A percentile compares a stretch with the other conserved stretches of the same genome.
phyloP scores from a whole-genome alignment of 2,113 vertebrate genomes.

The Ranitomeya variabilis region DNA sequence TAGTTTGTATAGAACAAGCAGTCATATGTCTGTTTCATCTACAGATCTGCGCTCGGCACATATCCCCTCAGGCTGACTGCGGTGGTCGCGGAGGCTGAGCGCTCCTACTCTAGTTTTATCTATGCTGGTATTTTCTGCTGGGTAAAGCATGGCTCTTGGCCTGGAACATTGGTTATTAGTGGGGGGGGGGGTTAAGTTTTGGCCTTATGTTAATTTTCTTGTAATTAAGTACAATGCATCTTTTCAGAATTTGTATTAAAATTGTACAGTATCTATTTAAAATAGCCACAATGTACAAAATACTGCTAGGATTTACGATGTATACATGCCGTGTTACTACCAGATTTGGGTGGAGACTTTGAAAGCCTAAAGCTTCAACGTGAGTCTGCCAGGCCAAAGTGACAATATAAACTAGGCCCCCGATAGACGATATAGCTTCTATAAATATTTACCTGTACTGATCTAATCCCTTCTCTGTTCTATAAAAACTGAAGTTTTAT shows the following conservation, averaged over 20 bases:
- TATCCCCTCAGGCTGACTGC: conserved; percentile 17
- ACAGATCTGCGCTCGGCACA: conserved; percentile 18
- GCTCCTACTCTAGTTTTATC: conserved; percentile 2
- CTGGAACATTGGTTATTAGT: not conserved
- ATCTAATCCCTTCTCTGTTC: too few relatives aligned
- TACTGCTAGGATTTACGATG: too few relatives aligned
- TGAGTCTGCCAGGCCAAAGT: too few relatives aligned
- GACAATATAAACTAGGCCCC: too few relatives aligned
- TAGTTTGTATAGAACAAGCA: conserved; percentile 52
- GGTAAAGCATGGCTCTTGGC: not conserved
- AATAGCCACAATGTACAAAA: not conserved
- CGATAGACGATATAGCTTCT: too few relatives aligned
- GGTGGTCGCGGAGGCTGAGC: not conserved
- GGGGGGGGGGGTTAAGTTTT: too few relatives aligned
- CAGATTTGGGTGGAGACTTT: too few relatives aligned
- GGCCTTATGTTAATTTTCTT: not conserved
- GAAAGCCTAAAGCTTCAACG: too few relatives aligned
- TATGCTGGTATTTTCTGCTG: conserved; percentile 16
- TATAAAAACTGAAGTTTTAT: too few relatives aligned
- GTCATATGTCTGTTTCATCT: conserved; percentile 40
- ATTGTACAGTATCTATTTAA: not conserved
- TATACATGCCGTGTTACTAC: too few relatives aligned
- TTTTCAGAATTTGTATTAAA: not conserved
- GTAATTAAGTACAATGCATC: not conserved
- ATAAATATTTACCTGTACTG: too few relatives aligned